phyloP scores from a whole-genome alignment of 2,113 vertebrate species.

The Clarias macrocephalus region DNA sequence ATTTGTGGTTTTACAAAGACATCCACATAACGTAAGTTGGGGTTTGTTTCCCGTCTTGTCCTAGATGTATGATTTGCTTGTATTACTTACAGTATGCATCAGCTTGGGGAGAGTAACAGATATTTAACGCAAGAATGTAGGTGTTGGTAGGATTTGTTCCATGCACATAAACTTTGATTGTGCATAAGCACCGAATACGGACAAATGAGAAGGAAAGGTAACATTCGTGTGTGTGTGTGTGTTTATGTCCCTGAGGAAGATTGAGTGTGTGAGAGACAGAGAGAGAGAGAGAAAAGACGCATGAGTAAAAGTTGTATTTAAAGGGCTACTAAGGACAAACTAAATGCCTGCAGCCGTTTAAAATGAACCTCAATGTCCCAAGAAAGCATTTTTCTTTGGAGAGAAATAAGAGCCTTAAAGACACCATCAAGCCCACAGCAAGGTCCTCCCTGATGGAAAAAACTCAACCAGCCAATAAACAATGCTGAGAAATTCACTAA shows the following conservation, averaged over 20 bases:
- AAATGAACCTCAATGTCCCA: conserved; percentile 35
- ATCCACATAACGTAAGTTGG: not conserved
- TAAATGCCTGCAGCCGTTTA: conserved; percentile 37
- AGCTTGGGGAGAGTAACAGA: conserved; percentile 26
- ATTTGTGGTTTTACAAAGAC: not conserved
- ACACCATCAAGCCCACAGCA: conserved; percentile 34
- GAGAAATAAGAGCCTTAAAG: conserved; percentile 32
- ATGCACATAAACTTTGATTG: conserved; percentile 28
- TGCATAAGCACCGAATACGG: not conserved
- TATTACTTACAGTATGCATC: conserved; percentile 30
- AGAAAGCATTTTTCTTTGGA: conserved; percentile 25
- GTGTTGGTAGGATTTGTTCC: conserved; percentile 21
- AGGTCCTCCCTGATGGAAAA: conserved; percentile 62
- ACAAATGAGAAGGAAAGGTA: conserved; percentile 5
- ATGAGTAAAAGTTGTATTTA: conserved; percentile 35
- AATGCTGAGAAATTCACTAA: conserved; percentile 59
- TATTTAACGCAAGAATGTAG: conserved; percentile 27
- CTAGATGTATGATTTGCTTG: conserved; percentile 48
- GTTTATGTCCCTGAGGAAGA: not conserved
- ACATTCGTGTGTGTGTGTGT: not conserved
- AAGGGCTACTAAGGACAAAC: conserved; percentile 40
- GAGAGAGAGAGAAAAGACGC: not conserved
- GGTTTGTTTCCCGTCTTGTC: not conserved
- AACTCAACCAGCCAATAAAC: conserved; percentile 67
- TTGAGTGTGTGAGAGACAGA: not conserved